A percentile compares a stretch with the other conserved stretches of the same genome.
Evolutionary conservation across 2,888 invertebrate genomes (phyloP).

Genomic region (Agrilus mali): DNA sequence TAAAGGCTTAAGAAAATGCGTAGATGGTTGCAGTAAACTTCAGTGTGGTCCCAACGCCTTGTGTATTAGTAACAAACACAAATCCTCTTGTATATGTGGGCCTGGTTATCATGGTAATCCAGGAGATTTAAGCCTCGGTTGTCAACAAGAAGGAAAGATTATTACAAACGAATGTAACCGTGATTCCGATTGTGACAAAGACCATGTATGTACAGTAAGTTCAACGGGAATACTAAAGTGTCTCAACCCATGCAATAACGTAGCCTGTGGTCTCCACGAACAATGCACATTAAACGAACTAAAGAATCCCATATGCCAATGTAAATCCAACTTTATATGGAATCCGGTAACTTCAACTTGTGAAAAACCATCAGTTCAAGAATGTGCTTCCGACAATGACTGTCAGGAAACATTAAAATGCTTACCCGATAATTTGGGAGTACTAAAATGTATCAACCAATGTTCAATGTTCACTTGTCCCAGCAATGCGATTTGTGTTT

Average conservation of each 20-base stretch:
- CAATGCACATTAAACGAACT: slow-evolving; percentile 54
- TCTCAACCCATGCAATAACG: slow-evolving; percentile 63
- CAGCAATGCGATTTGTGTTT: slow-evolving; percentile 67
- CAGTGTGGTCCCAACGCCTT: slow-evolving; percentile 86
- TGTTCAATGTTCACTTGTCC: slow-evolving; percentile 77
- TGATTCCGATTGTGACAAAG: slow-evolving; percentile 59
- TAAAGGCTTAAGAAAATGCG: slow-evolving; percentile 66
- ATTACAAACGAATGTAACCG: slow-evolving; percentile 49
- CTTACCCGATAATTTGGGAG: slow-evolving; percentile 71
- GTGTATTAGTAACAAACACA: slow-evolving; percentile 72
- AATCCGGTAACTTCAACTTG: slow-evolving; percentile 71
- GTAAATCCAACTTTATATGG: slow-evolving; percentile 67
- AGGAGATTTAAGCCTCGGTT: slow-evolving; percentile 64
- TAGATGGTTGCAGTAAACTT: slow-evolving; percentile 75
- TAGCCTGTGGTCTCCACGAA: slow-evolving; percentile 75
- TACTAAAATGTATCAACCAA: slow-evolving; percentile 66
- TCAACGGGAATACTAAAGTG: slow-evolving; percentile 55
- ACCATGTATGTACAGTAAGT: slow-evolving; percentile 55
- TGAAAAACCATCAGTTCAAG: slow-evolving; percentile 78
- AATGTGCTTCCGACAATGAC: slow-evolving; percentile 58
- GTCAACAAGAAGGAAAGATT: slow-evolving; percentile 54
- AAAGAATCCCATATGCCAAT: slow-evolving; percentile 66
- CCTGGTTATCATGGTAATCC: slow-evolving; percentile 76
- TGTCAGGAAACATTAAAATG: slow-evolving; percentile 62
- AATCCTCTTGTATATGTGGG: slow-evolving; percentile 75